Percentiles rank a stretch among this genome's conserved stretches.
Evolutionary conservation across 2,113 vertebrate species (phyloP).

Genomic region (Maccullochella peelii): DNA sequence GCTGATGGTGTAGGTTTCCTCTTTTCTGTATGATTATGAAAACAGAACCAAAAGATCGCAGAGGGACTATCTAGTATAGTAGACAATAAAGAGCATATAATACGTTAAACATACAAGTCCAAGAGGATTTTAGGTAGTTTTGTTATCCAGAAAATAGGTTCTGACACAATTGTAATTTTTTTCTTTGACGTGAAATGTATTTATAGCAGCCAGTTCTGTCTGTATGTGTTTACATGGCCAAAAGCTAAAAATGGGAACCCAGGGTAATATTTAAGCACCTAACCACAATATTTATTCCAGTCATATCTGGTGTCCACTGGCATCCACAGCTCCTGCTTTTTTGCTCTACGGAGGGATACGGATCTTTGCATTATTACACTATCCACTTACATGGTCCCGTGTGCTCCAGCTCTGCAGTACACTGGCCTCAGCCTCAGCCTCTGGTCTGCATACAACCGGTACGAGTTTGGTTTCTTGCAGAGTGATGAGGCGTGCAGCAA

Average conservation of each 20-base stretch:
- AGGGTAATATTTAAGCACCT: slow-evolving; percentile 65
- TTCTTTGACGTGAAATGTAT: slow-evolving; percentile 48
- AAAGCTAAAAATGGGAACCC: slow-evolving; percentile 65
- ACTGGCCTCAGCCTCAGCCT: slow-evolving; percentile 44
- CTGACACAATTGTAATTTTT: slow-evolving; percentile 34
- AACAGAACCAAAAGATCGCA: slow-evolving; percentile 26
- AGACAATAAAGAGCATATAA: not conserved
- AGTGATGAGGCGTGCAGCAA: slow-evolving; percentile 67
- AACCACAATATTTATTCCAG: slow-evolving; percentile 72
- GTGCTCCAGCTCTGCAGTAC: slow-evolving; percentile 44
- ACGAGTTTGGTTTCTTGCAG: slow-evolving; percentile 64
- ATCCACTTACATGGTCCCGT: slow-evolving; percentile 64
- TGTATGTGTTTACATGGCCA: slow-evolving; percentile 63
- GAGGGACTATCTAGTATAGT: not conserved
- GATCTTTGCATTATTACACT: slow-evolving; percentile 66
- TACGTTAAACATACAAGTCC: not conserved
- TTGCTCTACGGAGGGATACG: slow-evolving; percentile 40
- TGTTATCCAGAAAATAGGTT: slow-evolving; percentile 48
- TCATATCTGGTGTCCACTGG: slow-evolving; percentile 71
- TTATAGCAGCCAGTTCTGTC: slow-evolving; percentile 53
- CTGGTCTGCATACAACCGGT: slow-evolving; percentile 43
- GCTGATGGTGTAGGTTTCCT: not conserved
- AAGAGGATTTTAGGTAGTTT: slow-evolving; percentile 20
- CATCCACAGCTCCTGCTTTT: slow-evolving; percentile 61
- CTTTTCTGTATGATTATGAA: slow-evolving; percentile 22